phyloP scores from a whole-genome alignment of 2,797 vertebrate species.

The Chanos chanos region DNA sequence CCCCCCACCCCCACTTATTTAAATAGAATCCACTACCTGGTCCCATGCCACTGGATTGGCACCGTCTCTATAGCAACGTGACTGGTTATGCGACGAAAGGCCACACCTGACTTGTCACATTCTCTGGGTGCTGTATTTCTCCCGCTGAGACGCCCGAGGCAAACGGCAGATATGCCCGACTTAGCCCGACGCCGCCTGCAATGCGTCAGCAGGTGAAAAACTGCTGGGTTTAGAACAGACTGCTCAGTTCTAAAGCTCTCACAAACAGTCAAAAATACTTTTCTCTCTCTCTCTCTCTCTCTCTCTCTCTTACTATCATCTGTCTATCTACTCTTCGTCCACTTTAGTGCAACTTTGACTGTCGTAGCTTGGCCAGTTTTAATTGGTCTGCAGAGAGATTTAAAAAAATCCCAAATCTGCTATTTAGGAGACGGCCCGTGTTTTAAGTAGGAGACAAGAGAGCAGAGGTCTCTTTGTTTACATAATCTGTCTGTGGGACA shows the following conservation, averaged over 20 bases:
- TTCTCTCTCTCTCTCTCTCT: neutral
- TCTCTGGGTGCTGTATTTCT: slow-evolving; percentile 52
- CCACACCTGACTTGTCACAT: slow-evolving; percentile 42
- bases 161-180: slow-evolving; percentile 58
- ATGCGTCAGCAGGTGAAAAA: slow-evolving; percentile 59
- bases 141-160: slow-evolving; percentile 35
- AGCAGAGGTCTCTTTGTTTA: slow-evolving; percentile 2
- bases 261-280: too few species aligned
- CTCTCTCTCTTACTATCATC: too few species aligned
- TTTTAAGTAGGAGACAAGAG: neutral
- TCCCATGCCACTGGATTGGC: slow-evolving; percentile 41
- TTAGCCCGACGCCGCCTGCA: slow-evolving; percentile 62
- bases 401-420: too few species aligned
- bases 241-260: neutral
- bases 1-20: slow-evolving; percentile 33
- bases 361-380: too few species aligned
- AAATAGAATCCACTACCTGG: slow-evolving; percentile 33
- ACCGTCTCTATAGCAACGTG: slow-evolving; percentile 64
- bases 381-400: too few species aligned
- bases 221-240: slow-evolving; percentile 31
- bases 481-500: slow-evolving; percentile 27
- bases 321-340: too few species aligned
- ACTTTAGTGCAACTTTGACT: too few species aligned
- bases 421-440: too few species aligned
- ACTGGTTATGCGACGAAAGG: slow-evolving; percentile 46